These are phyloP conservation scores for Actinernus sp. DNA, from an alignment of 92 coral and sea anemone species.

Conservation along the genomic window DNA sequence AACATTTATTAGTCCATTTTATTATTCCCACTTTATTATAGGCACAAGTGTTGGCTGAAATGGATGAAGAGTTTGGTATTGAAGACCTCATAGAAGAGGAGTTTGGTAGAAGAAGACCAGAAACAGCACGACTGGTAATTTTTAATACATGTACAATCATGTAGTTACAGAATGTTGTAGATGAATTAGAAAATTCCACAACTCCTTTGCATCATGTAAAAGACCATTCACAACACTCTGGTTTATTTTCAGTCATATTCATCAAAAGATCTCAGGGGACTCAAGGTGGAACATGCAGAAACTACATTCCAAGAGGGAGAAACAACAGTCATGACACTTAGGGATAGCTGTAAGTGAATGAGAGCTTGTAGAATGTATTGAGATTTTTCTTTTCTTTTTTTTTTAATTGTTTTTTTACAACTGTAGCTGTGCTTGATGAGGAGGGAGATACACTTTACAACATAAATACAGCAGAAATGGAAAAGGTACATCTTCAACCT, in stretches of 20 bases:
- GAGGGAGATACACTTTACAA: slow-evolving; percentile 81
- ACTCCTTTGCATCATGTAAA: background rate
- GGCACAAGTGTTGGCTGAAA: slow-evolving; percentile 93
- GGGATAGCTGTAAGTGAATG: slow-evolving; percentile 77
- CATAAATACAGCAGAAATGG: slow-evolving; percentile 86
- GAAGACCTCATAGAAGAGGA: slow-evolving; percentile 84
- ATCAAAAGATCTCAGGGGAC: slow-evolving; percentile 83
- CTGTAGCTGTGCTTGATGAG: slow-evolving; percentile 86
- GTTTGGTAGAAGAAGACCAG: slow-evolving; percentile 57
- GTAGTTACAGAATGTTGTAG: too few species aligned
- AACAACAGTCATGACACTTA: slow-evolving; percentile 82
- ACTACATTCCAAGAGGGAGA: slow-evolving; percentile 84
- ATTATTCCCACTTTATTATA: too few species aligned
- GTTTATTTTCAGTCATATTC: slow-evolving; percentile 44
- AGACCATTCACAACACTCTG: background rate
- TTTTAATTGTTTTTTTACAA: too few species aligned
- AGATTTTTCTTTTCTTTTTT: too few species aligned
- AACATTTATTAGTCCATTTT: too few species aligned
- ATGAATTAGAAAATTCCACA: too few species aligned
- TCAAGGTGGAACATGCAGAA: slow-evolving; percentile 91
- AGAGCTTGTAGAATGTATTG: too few species aligned
- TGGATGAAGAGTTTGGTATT: slow-evolving; percentile 99
- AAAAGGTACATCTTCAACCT: slow-evolving; percentile 67
- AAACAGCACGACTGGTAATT: too few species aligned
- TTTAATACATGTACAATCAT: too few species aligned